Percentiles rank a stretch among this genome's conserved stretches.
Conservation (phyloP, 2,113 vertebrate genomes). For the Mustelus asterias region DNA sequence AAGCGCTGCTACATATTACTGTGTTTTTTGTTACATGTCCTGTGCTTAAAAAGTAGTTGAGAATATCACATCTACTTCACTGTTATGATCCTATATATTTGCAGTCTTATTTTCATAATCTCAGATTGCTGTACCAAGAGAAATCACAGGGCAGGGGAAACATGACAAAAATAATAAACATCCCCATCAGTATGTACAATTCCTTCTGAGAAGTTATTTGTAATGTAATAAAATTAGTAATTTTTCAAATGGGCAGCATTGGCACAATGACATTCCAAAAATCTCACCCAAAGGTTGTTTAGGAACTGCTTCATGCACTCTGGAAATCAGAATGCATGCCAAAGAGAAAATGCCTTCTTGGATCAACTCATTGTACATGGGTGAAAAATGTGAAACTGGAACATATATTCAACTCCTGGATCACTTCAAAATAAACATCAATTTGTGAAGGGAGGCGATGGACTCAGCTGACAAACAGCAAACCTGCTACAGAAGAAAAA, state of each 20-base stretch:
- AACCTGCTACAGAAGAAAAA: neutral
- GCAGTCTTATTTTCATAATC: neutral
- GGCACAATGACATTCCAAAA: neutral
- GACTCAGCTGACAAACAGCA: neutral
- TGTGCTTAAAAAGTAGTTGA: constrained; percentile 13
- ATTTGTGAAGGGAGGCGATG: neutral
- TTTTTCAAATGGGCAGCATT: constrained; percentile 11
- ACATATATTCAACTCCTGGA: neutral
- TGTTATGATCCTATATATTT: neutral
- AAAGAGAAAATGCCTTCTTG: neutral
- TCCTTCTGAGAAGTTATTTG: neutral
- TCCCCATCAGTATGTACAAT: neutral
- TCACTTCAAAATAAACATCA: constrained; percentile 4
- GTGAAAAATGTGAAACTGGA: neutral
- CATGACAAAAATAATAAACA: constrained; percentile 16
- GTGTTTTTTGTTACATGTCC: neutral
- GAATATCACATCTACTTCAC: neutral
- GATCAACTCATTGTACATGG: neutral
- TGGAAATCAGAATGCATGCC: neutral
- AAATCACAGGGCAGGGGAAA: neutral
- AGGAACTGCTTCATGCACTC: neutral
- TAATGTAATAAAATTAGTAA: constrained; percentile 1
- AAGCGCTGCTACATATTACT: constrained; percentile 21
- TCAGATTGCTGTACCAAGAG: neutral
- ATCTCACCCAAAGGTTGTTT: neutral